phyloP scores from a whole-genome alignment of 2,888 invertebrate species.

The Aspidapion aeneum region DNA sequence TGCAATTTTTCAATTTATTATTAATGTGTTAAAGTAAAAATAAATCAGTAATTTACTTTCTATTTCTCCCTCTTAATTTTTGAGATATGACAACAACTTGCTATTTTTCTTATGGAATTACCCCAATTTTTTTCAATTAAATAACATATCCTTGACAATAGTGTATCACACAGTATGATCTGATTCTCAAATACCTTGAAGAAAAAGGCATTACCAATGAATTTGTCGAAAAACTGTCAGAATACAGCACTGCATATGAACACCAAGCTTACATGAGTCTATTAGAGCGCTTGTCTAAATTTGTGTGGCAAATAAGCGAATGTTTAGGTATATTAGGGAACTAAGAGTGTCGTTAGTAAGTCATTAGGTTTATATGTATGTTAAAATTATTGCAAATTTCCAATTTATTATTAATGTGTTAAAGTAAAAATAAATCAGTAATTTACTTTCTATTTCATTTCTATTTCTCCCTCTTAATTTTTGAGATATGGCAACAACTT shows the following conservation, averaged over 20 bases:
- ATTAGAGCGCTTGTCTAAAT: constrained; percentile 81
- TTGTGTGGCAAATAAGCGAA: constrained; percentile 61
- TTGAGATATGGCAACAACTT: too few species aligned
- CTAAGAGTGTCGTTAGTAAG: constrained; percentile 3
- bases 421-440: background rate
- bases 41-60: too few species aligned
- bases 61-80: too few species aligned
- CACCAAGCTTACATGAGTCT: constrained; percentile 88
- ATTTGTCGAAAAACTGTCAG: constrained; percentile 84
- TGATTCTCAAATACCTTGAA: constrained; percentile 91
- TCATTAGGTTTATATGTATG: constrained; percentile 4
- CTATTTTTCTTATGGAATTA: too few species aligned
- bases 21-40: background rate
- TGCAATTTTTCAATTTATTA: constrained; percentile 6
- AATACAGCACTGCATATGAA: constrained; percentile 89
- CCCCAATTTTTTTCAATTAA: too few species aligned
- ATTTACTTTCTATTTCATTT: too few species aligned
- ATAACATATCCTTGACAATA: too few species aligned
- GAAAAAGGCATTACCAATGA: constrained; percentile 94
- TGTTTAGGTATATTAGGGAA: constrained; percentile 8
- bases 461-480: too few species aligned
- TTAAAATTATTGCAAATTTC: constrained; percentile 9
- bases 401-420: background rate
- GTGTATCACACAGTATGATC: constrained; percentile 92
- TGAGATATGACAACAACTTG: too few species aligned